Base-by-base conservation (phyloP, 2,888 invertebrate species). In the Brassicogethes aeneus region DNA sequence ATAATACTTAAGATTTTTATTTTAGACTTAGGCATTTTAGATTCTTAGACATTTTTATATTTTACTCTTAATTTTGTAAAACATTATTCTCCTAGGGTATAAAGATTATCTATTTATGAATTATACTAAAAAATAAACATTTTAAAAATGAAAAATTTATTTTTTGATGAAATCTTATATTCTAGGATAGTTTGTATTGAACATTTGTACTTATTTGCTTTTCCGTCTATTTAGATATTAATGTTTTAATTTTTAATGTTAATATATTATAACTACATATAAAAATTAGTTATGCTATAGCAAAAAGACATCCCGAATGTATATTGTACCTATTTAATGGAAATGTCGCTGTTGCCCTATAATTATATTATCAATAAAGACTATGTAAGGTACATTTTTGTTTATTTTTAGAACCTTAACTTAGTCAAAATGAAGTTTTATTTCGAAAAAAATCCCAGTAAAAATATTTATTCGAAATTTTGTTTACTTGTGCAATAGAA, bases 241-340 rank as follows among this genome's bases (percentile, higher is more conserved):
- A 23, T 23, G 5, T 23, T 23, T 7, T 23, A 23, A 35, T 41
- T 41, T 36, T 16, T 41, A 37, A 37, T 41, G 37, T 41, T 33
- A 37, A 41, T 37, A 41, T 37, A 41, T 37, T 36, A 41, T n/a
- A n/a, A n/a, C n/a, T n/a, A n/a, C 41, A 37, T 37, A 51, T 49
- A 43, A 50, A 49, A 44, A 51, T 57, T 57, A 55, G 53, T 53
- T 56, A 50, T 53, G 56, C 55, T 57, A 56, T 58, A 56, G 50
- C 56, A 57, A 52, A 49, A 49, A 52, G 53, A 56, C 51, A 57
- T 52, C 56, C 54, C 55, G 48, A 52, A 52, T 59, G 57, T 60
- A 60, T 61, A 58, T 60, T 62, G 59, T 61, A n/a, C n/a, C n/a
- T n/a, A n/a, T n/a, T n/a, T n/a, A 61, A 59, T 55, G 58, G 59